Base-by-base conservation (phyloP, 2,797 vertebrate genomes). In the Masticophis lateralis region DNA sequence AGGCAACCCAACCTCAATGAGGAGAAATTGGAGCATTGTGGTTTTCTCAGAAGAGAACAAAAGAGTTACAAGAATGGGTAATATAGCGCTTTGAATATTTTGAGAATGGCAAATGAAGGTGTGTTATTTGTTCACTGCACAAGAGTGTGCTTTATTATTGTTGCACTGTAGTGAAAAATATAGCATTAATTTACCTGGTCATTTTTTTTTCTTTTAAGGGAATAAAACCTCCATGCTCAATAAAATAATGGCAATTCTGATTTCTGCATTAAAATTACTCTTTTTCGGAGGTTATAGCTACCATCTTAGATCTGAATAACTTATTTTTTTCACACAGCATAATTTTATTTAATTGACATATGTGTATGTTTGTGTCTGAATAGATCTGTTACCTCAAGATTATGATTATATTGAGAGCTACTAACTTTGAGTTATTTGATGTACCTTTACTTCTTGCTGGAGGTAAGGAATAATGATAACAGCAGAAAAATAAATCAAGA, bases 1-100 rank as follows among this genome's bases (percentile, higher is more conserved):
- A 93, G 92, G 96, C 95, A 25, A 96, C 96, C 96, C 97, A 97
- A 95, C 94, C 92, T 94, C 96, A 97, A 97, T 96, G 95, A 96
- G 94, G 95, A 96, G 91, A 97, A 97, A 98, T 96, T 97, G 95
- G 94, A 91, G 93, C 59, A 2, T 94, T 96, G 97, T 97, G 96
- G 95, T 97, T 97, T 98, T 96, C 94, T 93, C 91, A 93, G 95
- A 97, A 92, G 83, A 94, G 95, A 97, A 96, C 90, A 97, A 96
- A 97, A 94, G 94, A 51, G 66, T 94, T 95, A 92, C 92, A 95
- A 92, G 96, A 96, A 95, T 63, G 96, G 66, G 94, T 95, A 96
- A 96, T 92, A 86, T 2, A 79, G 51, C 16, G 93, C 94, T 97
- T 93, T 95, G 95, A 96, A 95, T 95, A 95, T 94, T 96, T 93